A percentile compares a stretch with the other conserved stretches of the same genome.
Evolutionary conservation across 2,888 invertebrate genomes (phyloP).

Genomic region (Nesidiocoris tenuis): DNA sequence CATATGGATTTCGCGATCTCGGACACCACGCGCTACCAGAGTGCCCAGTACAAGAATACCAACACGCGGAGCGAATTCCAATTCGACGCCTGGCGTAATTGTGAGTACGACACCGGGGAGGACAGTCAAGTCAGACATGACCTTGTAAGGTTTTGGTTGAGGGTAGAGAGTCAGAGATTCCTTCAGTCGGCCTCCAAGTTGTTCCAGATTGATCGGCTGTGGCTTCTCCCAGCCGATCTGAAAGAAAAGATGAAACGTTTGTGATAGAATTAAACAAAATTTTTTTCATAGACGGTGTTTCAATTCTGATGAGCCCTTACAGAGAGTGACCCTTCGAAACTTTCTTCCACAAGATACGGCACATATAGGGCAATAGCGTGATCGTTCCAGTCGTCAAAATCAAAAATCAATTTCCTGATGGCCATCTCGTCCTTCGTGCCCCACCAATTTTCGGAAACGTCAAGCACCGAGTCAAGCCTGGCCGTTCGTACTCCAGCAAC

Average conservation of each 20-base stretch:
- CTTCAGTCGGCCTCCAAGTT: conserved; percentile 74
- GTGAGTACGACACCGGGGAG: conserved; percentile 90
- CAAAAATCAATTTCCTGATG: conserved; percentile 85
- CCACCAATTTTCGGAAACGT: conserved; percentile 97
- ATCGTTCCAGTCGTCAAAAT: conserved; percentile 99
- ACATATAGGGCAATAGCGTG: conserved; percentile 89
- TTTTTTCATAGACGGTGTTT: not conserved
- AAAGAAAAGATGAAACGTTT: conserved; percentile 8
- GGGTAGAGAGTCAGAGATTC: conserved; percentile 66
- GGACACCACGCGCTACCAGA: conserved; percentile 75
- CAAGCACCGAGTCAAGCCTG: conserved; percentile 78
- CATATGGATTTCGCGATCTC: conserved; percentile 76
- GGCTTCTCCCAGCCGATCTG: conserved; percentile 62
- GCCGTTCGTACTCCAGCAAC: conserved; percentile 90
- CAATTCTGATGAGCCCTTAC: conserved; percentile 50
- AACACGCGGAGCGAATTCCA: conserved; percentile 94
- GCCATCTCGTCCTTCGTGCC: conserved; percentile 71
- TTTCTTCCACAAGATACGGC: conserved; percentile 80
- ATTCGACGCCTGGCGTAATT: conserved; percentile 81
- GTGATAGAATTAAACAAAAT: not conserved
- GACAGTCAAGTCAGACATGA: conserved; percentile 89
- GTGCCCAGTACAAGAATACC: conserved; percentile 93
- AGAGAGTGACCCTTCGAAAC: conserved; percentile 74
- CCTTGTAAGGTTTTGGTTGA: conserved; percentile 70
- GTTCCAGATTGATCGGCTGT: conserved; percentile 63